These are phyloP conservation scores for Troglohyphantes excavatus DNA, from an alignment of 2,888 invertebrate species.

Conservation along the genomic window DNA sequence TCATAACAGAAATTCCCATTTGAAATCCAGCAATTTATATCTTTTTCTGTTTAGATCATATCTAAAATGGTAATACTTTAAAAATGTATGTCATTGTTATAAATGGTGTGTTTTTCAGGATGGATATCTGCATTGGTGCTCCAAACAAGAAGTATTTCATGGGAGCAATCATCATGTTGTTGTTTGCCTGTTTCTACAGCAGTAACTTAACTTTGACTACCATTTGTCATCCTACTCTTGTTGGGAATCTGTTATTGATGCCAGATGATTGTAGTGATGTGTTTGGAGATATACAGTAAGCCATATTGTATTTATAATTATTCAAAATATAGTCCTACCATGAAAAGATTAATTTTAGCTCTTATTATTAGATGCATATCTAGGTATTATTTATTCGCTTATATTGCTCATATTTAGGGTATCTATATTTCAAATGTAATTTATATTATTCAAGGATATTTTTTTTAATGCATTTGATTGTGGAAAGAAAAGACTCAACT, in stretches of 20 bases:
- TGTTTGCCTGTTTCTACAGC: conserved; percentile 85
- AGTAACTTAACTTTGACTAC: conserved; percentile 92
- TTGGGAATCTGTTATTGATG: conserved; percentile 87
- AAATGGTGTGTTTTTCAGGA: conserved; percentile 85
- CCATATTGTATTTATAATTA: background rate
- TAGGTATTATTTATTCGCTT: too few relatives aligned
- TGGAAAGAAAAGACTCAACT: too few relatives aligned
- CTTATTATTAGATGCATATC: too few relatives aligned
- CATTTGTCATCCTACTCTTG: conserved; percentile 91
- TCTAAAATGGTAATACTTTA: background rate
- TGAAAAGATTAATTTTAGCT: too few relatives aligned
- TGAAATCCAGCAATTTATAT: too few relatives aligned
- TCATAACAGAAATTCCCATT: too few relatives aligned
- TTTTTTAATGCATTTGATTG: too few relatives aligned
- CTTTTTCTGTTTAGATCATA: background rate
- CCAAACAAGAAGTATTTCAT: conserved; percentile 82
- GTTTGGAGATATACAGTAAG: conserved; percentile 84
- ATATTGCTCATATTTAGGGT: too few relatives aligned
- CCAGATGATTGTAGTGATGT: conserved; percentile 93
- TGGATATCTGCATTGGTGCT: conserved; percentile 82
- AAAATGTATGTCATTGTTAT: background rate
- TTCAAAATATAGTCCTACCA: too few relatives aligned
- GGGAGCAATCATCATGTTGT: conserved; percentile 81
- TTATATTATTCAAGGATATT: too few relatives aligned
- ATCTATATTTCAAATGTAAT: too few relatives aligned